Percentiles rank a stretch among this genome's conserved stretches.
phyloP scores from a whole-genome alignment of 2,888 invertebrate genomes.

The Apocheima hispidaria region DNA sequence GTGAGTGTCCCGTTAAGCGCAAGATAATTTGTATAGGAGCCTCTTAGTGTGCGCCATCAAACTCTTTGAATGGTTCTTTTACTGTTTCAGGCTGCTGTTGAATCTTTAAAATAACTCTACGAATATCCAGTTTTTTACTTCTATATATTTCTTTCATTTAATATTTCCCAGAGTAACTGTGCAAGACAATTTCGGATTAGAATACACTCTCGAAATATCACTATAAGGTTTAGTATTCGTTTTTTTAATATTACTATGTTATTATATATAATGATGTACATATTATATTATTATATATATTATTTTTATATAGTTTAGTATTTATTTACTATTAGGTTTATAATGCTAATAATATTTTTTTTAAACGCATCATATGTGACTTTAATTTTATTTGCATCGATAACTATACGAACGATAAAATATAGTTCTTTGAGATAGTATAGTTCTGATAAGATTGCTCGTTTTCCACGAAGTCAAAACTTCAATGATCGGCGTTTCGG shows the following conservation, averaged over 20 bases:
- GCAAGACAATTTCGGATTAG: background rate
- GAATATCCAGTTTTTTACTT: background rate
- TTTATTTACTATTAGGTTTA: too few relatives aligned
- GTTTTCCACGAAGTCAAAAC: constrained; percentile 41
- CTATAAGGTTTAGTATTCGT: too few relatives aligned
- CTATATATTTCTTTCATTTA: background rate
- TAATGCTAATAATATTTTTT: too few relatives aligned
- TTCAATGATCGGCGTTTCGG: constrained; percentile 33
- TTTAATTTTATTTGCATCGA: constrained; percentile 42
- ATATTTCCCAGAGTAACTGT: background rate
- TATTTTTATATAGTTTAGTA: too few relatives aligned
- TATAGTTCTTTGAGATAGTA: constrained; percentile 52
- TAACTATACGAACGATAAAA: constrained; percentile 42
- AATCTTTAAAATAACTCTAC: background rate
- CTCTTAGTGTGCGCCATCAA: constrained; percentile 15
- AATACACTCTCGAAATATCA: too few relatives aligned
- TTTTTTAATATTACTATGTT: too few relatives aligned
- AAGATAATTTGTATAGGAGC: constrained; percentile 42
- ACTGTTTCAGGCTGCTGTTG: background rate
- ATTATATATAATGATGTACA: too few relatives aligned
- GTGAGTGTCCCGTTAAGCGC: constrained; percentile 26
- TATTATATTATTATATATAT: background rate
- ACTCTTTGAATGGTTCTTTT: background rate
- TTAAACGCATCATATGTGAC: constrained; percentile 24
- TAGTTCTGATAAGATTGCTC: constrained; percentile 53